phyloP scores from a whole-genome alignment of 2,888 invertebrate genomes.

The Drosophila multiciliata region DNA sequence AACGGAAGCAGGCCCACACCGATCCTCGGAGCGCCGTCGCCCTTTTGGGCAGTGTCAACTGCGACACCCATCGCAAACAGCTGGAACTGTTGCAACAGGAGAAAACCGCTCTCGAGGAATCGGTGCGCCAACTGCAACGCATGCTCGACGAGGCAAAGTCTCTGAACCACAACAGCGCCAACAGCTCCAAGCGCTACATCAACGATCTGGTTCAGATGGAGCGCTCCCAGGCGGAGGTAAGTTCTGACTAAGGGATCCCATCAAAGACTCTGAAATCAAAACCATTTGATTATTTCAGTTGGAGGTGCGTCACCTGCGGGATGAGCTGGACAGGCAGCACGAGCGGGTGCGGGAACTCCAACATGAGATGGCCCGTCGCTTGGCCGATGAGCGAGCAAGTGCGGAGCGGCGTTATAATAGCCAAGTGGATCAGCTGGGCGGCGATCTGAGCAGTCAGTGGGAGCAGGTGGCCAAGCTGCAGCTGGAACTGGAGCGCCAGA shows the following conservation, averaged over 20 bases:
- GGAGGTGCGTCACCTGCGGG: conserved; percentile 90
- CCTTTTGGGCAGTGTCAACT: conserved; percentile 82
- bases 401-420: conserved; percentile 90
- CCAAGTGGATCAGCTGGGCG: conserved; percentile 91
- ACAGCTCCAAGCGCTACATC: conserved; percentile 88
- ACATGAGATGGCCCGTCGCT: conserved; percentile 90
- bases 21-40: conserved; percentile 62
- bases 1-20: conserved; percentile 82
- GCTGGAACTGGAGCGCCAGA: conserved; percentile 91
- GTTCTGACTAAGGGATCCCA: neutral
- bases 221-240: conserved; percentile 89
- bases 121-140: conserved; percentile 89
- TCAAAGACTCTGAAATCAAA: no score
- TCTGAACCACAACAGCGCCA: conserved; percentile 65
- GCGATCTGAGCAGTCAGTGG: conserved; percentile 92
- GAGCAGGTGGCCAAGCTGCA: conserved; percentile 91
- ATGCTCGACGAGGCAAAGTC: conserved; percentile 88
- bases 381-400: conserved; percentile 90
- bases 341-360: conserved; percentile 90
- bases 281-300: conserved; percentile 64
- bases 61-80: conserved; percentile 88
- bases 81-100: conserved; percentile 90
- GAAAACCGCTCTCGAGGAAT: conserved; percentile 89
- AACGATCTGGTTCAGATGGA: conserved; percentile 92
- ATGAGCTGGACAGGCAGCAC: conserved; percentile 92